Evolutionary conservation across 2,113 vertebrate species (phyloP).

Genomic region (Aspidoscelis tigris): DNA sequence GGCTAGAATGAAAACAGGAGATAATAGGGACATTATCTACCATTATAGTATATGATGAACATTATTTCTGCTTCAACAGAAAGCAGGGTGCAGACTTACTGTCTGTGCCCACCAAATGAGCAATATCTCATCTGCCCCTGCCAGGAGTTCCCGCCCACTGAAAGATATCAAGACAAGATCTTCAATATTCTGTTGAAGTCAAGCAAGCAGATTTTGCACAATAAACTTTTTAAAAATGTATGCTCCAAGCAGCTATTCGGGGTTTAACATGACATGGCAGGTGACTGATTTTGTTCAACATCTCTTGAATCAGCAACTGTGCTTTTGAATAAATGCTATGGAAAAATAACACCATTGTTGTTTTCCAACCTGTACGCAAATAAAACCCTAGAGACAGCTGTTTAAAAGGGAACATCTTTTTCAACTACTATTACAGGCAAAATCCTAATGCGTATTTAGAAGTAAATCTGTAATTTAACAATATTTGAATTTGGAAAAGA

Average conservation of each 20-base stretch:
- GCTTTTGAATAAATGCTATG: conserved; percentile 30
- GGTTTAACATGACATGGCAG: background rate
- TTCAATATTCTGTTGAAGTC: background rate
- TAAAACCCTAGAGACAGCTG: conserved; percentile 9
- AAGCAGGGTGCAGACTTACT: background rate
- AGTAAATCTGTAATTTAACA: background rate
- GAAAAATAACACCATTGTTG: conserved; percentile 32
- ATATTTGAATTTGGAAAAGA: fast-evolving
- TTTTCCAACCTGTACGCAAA: conserved; percentile 9
- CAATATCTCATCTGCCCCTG: background rate
- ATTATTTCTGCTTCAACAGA: background rate
- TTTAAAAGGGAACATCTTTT: conserved; percentile 18
- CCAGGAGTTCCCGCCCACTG: background rate
- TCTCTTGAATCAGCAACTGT: conserved; percentile 29
- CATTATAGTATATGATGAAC: background rate
- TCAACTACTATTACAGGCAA: background rate
- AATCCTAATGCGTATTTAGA: background rate
- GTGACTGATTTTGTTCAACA: conserved; percentile 31
- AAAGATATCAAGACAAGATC: background rate
- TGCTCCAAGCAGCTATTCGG: background rate
- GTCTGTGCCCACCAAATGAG: background rate
- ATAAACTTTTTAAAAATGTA: background rate
- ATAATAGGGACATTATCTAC: background rate
- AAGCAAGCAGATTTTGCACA: background rate
- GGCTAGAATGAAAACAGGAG: background rate